Evolutionary conservation across 2,888 invertebrate genomes (phyloP), one percentile per base, ranked within the genome.

Genomic region (Pogonocherus hispidulus): DNA sequence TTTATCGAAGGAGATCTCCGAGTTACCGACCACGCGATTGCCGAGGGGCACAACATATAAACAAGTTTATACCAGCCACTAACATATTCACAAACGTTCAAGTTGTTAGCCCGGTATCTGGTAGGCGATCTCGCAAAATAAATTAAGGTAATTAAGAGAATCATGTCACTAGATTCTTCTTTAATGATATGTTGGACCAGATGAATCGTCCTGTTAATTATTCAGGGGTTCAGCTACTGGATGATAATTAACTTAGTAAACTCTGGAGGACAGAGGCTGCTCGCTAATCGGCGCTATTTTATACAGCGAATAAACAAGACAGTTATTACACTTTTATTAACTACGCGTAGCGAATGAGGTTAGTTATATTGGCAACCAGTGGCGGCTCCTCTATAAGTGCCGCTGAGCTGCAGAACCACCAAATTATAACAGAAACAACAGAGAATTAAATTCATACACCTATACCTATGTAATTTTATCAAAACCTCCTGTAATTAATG

Each of bases 91-190:
- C 81, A 81, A 80, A 81, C 80, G 80, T 81, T 79, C 80, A 80
- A 79, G 79, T 79, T 78, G 81, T 79, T 82, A 80, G 79, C 76
- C 74, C 27, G 56, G 23, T 83, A 83, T 83, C 83, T 76, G 73
- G 77, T 78, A 70, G 78, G 81, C 82, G 79, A 84, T 85, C 84
- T 83, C 79, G 79, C 80, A 80, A 84, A 84, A 84, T 85, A 85
- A 86, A 85, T 86, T 85, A 84, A 84, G 80, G 84, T 85, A 85
- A 86, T 85, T 85, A 85, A 85, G 84, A 82, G 84, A 85, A 85
- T 85, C 84, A 85, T 85, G 85, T 85, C 84, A 82, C 82, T 78
- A 83, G 84, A 84, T 84, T 84, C 84, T 81, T 75, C 79, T 82
- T 82, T 84, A 85, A 85, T 84, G 84, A 85, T 84, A 84, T 84